These are phyloP conservation scores for Mesembrinibis cayennensis DNA, from an alignment of 2,113 vertebrate genomes.

Conservation along the genomic window DNA sequence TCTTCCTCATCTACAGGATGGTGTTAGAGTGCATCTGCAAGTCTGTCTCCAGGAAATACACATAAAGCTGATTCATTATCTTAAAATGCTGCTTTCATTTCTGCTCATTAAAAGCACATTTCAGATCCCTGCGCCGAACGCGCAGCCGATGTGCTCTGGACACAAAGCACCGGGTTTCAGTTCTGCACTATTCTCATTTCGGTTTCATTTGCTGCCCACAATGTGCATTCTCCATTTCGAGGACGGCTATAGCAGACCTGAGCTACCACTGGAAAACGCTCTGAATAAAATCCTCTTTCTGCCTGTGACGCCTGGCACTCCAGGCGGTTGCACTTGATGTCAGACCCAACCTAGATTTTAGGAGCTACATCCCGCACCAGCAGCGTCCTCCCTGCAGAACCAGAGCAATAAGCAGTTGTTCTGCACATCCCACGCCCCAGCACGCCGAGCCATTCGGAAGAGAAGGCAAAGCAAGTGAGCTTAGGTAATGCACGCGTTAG, in stretches of 20 bases:
- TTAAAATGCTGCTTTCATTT: conserved; percentile 41
- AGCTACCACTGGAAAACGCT: background rate
- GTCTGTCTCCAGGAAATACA: background rate
- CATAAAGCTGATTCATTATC: background rate
- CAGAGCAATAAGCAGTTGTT: background rate
- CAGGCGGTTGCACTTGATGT: background rate
- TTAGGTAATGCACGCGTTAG: background rate
- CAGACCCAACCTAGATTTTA: background rate
- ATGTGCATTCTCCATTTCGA: background rate
- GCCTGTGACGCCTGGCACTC: background rate
- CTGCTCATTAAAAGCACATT: conserved; percentile 11
- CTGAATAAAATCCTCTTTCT: background rate
- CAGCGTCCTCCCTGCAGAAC: background rate
- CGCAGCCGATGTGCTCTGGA: background rate
- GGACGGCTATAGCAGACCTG: background rate
- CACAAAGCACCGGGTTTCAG: background rate
- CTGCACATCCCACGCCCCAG: background rate
- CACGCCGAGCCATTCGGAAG: background rate
- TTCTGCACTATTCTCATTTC: background rate
- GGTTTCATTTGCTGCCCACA: background rate
- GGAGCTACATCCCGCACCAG: background rate
- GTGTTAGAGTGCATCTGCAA: background rate
- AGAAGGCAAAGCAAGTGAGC: background rate
- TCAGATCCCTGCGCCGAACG: background rate
- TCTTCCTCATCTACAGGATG: background rate